phyloP scores from a whole-genome alignment of 2,888 invertebrate genomes.

The Pollenia amentaria region DNA sequence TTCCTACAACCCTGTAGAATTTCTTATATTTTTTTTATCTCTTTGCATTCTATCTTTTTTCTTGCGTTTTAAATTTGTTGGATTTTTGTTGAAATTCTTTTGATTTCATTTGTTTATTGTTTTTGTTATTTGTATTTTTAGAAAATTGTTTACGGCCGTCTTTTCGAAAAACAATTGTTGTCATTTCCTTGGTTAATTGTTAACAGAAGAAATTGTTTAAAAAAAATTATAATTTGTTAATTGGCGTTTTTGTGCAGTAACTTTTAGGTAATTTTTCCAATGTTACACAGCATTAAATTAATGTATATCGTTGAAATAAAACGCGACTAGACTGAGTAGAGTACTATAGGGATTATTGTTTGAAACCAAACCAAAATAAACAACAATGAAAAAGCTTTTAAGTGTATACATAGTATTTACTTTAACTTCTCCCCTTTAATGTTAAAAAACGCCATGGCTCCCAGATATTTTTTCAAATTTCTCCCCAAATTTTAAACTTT shows the following conservation, averaged over 20 bases:
- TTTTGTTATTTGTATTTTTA: constrained; percentile 3
- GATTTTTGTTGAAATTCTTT: constrained; percentile 40
- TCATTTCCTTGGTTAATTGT: constrained; percentile 58
- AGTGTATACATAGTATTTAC: constrained; percentile 1
- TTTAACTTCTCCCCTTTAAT: constrained; percentile 3
- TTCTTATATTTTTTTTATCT: constrained; percentile 37
- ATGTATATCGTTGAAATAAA: constrained; percentile 69
- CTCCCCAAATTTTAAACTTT: too few relatives aligned
- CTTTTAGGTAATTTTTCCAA: constrained; percentile 3
- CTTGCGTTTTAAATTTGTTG: constrained; percentile 28
- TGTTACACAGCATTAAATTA: constrained; percentile 9
- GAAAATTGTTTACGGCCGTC: neutral
- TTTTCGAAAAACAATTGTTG: constrained; percentile 49
- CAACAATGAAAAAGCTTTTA: constrained; percentile 57
- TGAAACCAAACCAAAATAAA: constrained; percentile 6
- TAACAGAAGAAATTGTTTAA: constrained; percentile 11
- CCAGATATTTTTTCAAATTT: too few relatives aligned
- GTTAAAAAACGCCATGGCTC: neutral
- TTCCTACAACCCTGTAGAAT: constrained; percentile 46
- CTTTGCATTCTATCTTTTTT: constrained; percentile 28
- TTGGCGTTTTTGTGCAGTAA: constrained; percentile 22
- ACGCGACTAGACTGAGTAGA: constrained; percentile 73
- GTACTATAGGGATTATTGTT: constrained; percentile 31
- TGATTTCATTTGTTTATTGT: constrained; percentile 49
- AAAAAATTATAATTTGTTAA: constrained; percentile 11